phyloP scores from a whole-genome alignment of 2,113 vertebrate species.

The Beaufortia kweichowensis region DNA sequence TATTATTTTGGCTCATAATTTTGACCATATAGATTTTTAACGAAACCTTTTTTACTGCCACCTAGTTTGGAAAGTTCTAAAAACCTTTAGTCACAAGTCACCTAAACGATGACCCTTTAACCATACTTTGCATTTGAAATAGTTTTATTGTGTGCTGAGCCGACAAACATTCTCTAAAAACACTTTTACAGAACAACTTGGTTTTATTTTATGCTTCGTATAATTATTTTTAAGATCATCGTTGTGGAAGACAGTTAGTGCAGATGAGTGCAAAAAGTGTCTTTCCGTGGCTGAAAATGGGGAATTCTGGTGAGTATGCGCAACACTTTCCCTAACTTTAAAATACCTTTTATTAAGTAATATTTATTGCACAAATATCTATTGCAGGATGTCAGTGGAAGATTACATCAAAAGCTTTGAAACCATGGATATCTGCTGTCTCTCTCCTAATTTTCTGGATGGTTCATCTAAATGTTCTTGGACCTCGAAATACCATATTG shows the following conservation, averaged over 20 bases:
- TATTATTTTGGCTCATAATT: no score
- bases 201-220: no score
- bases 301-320: conserved; percentile 56
- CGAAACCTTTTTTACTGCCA: no score
- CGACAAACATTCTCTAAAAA: no score
- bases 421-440: conserved; percentile 66
- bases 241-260: conserved; percentile 39
- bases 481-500: conserved; percentile 55
- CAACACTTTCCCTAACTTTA: neutral
- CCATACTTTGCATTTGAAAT: no score
- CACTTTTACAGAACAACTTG: no score
- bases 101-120: no score
- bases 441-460: conserved; percentile 65
- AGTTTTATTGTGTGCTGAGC: no score
- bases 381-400: conserved; percentile 68
- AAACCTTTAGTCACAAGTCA: no score
- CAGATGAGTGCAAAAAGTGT: neutral
- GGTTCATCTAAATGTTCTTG: conserved; percentile 54
- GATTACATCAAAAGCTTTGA: conserved; percentile 61
- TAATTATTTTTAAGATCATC: conserved; percentile 39
- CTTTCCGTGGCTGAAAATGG: conserved; percentile 41
- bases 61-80: no score
- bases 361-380: neutral
- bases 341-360: neutral
- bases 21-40: no score